Conservation (phyloP, 2,888 invertebrate species). For the Aquatica leii region DNA sequence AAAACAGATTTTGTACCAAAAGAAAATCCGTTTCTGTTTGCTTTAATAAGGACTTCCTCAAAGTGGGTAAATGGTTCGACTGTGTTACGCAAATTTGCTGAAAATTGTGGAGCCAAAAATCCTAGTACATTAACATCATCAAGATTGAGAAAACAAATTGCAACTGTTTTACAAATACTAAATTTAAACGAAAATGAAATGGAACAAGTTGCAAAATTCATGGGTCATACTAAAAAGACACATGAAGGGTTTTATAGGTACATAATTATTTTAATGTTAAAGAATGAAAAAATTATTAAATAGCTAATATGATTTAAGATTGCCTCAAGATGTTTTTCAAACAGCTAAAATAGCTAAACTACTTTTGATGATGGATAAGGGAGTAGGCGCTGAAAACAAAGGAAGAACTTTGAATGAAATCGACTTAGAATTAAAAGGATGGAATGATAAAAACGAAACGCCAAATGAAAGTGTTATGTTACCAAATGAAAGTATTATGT, state of each 20-base stretch:
- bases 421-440: no score
- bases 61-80: slow-evolving; percentile 43
- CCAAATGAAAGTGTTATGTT: no score
- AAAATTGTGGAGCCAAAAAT: slow-evolving; percentile 31
- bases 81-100: slow-evolving; percentile 39
- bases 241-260: slow-evolving; percentile 38
- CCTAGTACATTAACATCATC: slow-evolving; percentile 22
- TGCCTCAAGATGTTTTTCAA: slow-evolving; percentile 19
- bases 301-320: slow-evolving; percentile 16
- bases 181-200: slow-evolving; percentile 36
- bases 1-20: slow-evolving; percentile 36
- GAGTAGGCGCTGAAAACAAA: slow-evolving; percentile 13
- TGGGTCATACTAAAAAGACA: slow-evolving; percentile 37
- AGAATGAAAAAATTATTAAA: no score
- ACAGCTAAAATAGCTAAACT: slow-evolving; percentile 17
- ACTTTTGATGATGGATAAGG: slow-evolving; percentile 15
- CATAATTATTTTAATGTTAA: no score
- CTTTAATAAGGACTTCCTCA: slow-evolving; percentile 33
- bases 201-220: slow-evolving; percentile 44
- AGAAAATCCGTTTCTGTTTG: slow-evolving; percentile 43
- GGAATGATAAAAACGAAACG: no score
- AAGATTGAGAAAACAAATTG: slow-evolving; percentile 35
- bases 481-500: no score
- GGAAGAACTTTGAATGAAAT: slow-evolving; percentile 14
- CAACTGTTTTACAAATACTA: slow-evolving; percentile 39